phyloP scores from a whole-genome alignment of 2,888 invertebrate genomes.

The Cephus rjabovi region DNA sequence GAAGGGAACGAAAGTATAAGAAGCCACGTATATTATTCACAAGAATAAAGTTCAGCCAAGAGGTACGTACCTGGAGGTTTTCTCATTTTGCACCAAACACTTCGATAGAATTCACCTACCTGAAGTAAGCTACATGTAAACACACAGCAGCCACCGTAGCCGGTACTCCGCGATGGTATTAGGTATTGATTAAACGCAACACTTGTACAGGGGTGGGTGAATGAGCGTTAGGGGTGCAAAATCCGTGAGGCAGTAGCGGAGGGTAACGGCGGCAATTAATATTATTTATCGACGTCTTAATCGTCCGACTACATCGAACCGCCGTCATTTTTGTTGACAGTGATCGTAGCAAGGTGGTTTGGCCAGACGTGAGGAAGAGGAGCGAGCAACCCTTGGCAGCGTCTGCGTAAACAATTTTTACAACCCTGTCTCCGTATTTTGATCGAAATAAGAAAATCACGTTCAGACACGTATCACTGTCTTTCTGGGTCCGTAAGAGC shows the following conservation, averaged over 20 bases:
- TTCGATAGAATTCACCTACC: background rate
- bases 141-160: background rate
- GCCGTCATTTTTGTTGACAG: slow-evolving; percentile 30
- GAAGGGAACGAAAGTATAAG: background rate
- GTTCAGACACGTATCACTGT: background rate
- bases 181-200: slow-evolving; percentile 63
- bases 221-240: background rate
- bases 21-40: background rate
- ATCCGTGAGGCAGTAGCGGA: slow-evolving; percentile 27
- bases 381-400: background rate
- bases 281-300: slow-evolving; percentile 66
- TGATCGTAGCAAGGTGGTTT: background rate
- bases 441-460: background rate
- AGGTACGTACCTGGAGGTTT: background rate
- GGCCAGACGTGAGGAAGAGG: background rate
- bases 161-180: background rate
- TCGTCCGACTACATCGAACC: slow-evolving; percentile 61
- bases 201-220: slow-evolving; percentile 33
- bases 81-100: background rate
- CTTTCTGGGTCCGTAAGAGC: background rate
- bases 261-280: slow-evolving; percentile 59
- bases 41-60: background rate
- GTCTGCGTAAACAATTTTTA: background rate
- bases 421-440: background rate
- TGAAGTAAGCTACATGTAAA: background rate